Conservation (phyloP, 2,113 vertebrate genomes). For the Leptocoma aspasia region DNA sequence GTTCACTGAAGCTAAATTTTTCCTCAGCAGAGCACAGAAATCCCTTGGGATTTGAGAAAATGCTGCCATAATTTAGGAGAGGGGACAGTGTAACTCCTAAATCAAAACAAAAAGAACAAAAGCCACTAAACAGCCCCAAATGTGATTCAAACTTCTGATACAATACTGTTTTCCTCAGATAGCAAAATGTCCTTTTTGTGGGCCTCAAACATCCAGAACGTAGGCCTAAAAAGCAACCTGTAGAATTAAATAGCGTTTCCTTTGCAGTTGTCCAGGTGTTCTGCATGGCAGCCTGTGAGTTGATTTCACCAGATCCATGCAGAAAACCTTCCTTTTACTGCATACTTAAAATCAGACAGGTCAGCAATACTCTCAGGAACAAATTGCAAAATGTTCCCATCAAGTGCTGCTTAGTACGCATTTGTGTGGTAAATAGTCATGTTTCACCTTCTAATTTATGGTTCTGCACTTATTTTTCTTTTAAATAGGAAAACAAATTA, state of each 20-base stretch:
- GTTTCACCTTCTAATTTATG: neutral
- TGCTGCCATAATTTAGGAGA: accelerated
- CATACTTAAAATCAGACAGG: neutral
- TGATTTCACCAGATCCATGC: neutral
- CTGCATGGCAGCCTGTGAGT: neutral
- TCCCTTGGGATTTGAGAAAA: neutral
- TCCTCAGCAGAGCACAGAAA: neutral
- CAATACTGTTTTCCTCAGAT: neutral
- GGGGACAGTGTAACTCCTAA: accelerated
- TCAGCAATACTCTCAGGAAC: neutral
- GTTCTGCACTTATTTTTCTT: constrained; percentile 16
- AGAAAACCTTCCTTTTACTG: neutral
- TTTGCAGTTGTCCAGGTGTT: neutral
- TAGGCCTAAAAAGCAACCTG: neutral
- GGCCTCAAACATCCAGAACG: neutral
- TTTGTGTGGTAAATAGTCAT: neutral
- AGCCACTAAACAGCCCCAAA: neutral
- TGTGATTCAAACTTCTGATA: neutral
- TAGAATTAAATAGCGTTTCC: neutral
- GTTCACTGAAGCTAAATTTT: neutral
- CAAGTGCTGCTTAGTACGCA: neutral
- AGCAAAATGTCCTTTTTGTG: neutral
- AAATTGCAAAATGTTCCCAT: neutral
- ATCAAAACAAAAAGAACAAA: neutral
- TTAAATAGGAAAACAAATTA: neutral